Base-by-base conservation (phyloP, 23 tunicate genomes). In the Halocynthia aurantium region DNA sequence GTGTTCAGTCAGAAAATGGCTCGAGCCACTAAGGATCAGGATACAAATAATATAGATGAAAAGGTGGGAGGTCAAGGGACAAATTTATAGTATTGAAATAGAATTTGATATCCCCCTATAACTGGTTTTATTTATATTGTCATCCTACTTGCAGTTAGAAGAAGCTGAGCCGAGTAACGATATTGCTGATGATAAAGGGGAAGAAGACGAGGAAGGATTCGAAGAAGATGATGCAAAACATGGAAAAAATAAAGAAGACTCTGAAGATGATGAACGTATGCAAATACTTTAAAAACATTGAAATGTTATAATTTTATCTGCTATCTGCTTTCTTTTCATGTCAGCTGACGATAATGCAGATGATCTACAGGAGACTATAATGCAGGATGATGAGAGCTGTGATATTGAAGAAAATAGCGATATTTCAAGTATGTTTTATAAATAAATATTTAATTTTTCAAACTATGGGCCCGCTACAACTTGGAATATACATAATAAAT, bases 161-260 rank as follows among this genome's bases (percentile, higher is more conserved):
- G 56, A 71, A 15, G 54, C 56, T 71, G 76, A 71, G 6, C 18
- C 76, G 66, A 71, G 10, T 9, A 54, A 71, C 11, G 18, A 51
- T 44, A 0, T 56, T 8, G 63, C 55, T 55, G 78, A 55, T 7
- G 74, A 63, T 50, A 22, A 72, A 8, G 49, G 15, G 8, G 78
- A 83, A 52, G 83, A 84, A 7, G 67, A 56, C 11, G 67, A 55
- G 22, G 88, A 84, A 52, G 82, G 18, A 40, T 75, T 52, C 73
- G 86, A 63, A 21, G 76, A 83, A 76, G 89, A 72, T 61, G 84
- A 50, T 50, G 89, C 76, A 9, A 70, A 80, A 49, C 50, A 67
- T 40, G 81, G 79, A 6, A 84, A 79, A 22, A 77, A 81, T 50
- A 68, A 79, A 56, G 52, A 84, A 54, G 84, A 84, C 57, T 53